Base-by-base conservation (phyloP, 1,140 invertebrate genomes). In the Grapholita molesta region DNA sequence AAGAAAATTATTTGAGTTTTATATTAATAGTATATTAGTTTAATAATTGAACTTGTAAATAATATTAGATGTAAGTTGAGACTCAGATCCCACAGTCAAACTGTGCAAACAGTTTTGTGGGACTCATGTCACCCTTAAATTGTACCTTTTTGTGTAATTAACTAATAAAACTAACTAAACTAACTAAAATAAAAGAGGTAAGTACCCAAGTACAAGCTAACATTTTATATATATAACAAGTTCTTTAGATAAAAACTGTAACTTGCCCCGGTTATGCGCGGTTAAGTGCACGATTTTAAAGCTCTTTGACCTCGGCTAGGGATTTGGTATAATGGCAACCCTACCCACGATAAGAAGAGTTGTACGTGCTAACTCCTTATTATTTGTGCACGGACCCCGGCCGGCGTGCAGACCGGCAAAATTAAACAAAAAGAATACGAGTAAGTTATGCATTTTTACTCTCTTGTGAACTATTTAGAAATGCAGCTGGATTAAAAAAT, bases 361-460 rank as follows among this genome's bases (percentile, higher is more conserved):
- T 61, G 55, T 61, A 61, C 55, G 55, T 61, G 55, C 28, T 61
- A 61, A 61, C 55, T 61, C 55, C 55, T 61, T 61, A 61, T 61
- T 61, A 61, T 61, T 61, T 61, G 25, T 61, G 55, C 55, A 32
- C 53, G 53, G 53, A 12, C 11, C n/a, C 55, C 24, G 23, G 53
- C 53, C 53, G 42, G 53, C 55, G 55, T 61, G 55, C 55, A 61
- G 30, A 61, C 28, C 32, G 25, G 28, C 24, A 8, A 25, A 61
- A 61, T 61, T 61, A 61, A 61, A 61, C 55, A 61, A 18, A 61
- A 61, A 61, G 28, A 32, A 61, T 61, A 61, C 11, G 55, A 61
- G 15, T n/a, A 55, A 61, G 25, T 28, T 25, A 15, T 61, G 55
- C 55, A 61, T 61, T 61, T 61, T 61, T 61, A 25, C 55, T 61